Evolutionary conservation across 2,888 invertebrate species (phyloP).

Genomic region (Mongoloraphidia duomilia): DNA sequence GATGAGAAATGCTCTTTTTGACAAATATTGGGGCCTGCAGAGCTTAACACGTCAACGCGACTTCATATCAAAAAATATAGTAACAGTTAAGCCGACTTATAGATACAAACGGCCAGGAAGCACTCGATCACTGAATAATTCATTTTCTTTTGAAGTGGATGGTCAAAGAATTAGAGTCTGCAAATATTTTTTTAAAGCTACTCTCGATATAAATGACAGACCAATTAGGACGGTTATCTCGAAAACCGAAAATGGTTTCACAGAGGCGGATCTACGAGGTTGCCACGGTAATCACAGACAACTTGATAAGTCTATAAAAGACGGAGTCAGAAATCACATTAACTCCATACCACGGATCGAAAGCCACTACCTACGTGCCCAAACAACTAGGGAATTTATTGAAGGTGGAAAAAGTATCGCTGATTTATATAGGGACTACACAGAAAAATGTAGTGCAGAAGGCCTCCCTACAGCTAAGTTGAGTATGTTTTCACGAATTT

Average conservation of each 20-base stretch:
- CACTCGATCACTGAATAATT: too few species aligned
- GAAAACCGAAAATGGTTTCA: conserved; percentile 7
- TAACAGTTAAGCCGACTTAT: too few species aligned
- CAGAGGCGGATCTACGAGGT: too few species aligned
- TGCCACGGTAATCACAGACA: background rate
- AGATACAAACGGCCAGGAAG: too few species aligned
- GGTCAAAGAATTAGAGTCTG: conserved; percentile 8
- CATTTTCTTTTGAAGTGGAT: conserved; percentile 19
- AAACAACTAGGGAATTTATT: conserved; percentile 10
- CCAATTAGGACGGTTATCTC: conserved; percentile 6
- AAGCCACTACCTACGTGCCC: conserved; percentile 10
- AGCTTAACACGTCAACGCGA: conserved; percentile 1
- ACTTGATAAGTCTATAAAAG: background rate
- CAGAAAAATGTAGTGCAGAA: background rate
- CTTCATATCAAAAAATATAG: background rate
- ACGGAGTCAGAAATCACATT: conserved; percentile 8
- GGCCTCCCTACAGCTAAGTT: background rate
- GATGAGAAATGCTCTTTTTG: background rate
- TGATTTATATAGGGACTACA: background rate
- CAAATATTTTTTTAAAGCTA: conserved; percentile 9
- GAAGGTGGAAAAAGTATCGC: conserved; percentile 6
- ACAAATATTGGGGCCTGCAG: conserved; percentile 1
- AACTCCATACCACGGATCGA: conserved; percentile 11
- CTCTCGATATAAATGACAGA: conserved; percentile 7
- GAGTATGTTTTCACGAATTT: background rate